A percentile compares a stretch with the other conserved stretches of the same genome.
Evolutionary conservation across 2,888 invertebrate genomes (phyloP).

Genomic region (Macaria liturata): DNA sequence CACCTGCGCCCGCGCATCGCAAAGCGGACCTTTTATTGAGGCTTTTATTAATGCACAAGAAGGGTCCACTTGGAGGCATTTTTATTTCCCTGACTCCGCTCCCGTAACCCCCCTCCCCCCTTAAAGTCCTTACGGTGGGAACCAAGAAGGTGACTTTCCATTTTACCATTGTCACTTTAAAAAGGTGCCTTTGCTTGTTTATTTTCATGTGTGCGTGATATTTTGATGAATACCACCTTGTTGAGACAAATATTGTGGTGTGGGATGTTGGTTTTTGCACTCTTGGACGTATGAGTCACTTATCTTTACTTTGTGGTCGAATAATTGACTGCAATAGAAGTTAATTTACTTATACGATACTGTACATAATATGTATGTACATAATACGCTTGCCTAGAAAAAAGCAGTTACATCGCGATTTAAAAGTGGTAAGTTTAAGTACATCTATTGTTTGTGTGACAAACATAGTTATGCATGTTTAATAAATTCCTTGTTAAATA

Average conservation of each 20-base stretch:
- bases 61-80: constrained; percentile 64
- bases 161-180: constrained; percentile 47
- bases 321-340: no score
- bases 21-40: constrained; percentile 70
- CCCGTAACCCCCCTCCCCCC: constrained; percentile 45
- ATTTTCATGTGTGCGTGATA: constrained; percentile 32
- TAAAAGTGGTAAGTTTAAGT: no score
- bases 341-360: no score
- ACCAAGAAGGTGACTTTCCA: constrained; percentile 65
- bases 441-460: no score
- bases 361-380: no score
- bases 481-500: no score
- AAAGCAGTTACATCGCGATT: no score
- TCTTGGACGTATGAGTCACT: not conserved
- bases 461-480: no score
- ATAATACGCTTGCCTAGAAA: no score
- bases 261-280: not conserved
- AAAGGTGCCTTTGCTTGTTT: constrained; percentile 41
- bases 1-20: constrained; percentile 68
- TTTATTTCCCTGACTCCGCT: constrained; percentile 64
- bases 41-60: constrained; percentile 72
- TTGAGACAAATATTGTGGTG: constrained; percentile 1
- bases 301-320: no score
- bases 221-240: constrained; percentile 17
- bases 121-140: constrained; percentile 61